Percentiles rank a stretch among this genome's conserved stretches.
Evolutionary conservation across 2,797 vertebrate species (phyloP).

Genomic region (Enteromius mattozi): DNA sequence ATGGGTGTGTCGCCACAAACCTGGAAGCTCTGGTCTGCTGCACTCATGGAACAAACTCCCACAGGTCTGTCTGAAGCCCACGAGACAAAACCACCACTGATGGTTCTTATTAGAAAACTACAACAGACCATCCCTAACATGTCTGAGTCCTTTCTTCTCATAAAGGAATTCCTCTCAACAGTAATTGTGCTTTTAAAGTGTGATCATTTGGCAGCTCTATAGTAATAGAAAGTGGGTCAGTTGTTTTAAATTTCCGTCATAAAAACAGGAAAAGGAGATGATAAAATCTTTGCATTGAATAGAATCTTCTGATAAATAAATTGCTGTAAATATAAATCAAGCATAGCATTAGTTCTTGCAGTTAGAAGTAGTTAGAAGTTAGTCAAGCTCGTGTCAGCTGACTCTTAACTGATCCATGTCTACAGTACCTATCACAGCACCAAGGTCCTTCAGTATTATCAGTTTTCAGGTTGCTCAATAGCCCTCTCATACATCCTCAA

Average conservation of each 20-base stretch:
- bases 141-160: slow-evolving; percentile 9
- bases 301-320: no score
- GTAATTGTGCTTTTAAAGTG: slow-evolving; percentile 15
- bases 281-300: no score
- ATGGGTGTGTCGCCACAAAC: slow-evolving; percentile 6
- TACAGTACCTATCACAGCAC: no score
- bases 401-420: no score
- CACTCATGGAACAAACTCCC: slow-evolving; percentile 13
- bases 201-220: not conserved
- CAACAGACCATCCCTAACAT: slow-evolving; percentile 18
- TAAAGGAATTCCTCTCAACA: not conserved
- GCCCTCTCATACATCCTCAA: no score
- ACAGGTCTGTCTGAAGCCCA: not conserved
- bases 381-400: no score
- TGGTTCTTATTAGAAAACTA: slow-evolving; percentile 42
- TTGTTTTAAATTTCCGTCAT: not conserved
- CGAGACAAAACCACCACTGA: slow-evolving; percentile 26
- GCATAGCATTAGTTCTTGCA: no score
- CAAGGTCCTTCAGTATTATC: no score
- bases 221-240: not conserved
- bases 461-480: no score
- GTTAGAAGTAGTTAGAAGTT: no score
- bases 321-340: no score
- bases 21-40: not conserved
- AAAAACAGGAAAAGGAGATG: not conserved